Evolutionary conservation across 2,888 invertebrate genomes (phyloP).

Genomic region (Silvanus unidentatus): DNA sequence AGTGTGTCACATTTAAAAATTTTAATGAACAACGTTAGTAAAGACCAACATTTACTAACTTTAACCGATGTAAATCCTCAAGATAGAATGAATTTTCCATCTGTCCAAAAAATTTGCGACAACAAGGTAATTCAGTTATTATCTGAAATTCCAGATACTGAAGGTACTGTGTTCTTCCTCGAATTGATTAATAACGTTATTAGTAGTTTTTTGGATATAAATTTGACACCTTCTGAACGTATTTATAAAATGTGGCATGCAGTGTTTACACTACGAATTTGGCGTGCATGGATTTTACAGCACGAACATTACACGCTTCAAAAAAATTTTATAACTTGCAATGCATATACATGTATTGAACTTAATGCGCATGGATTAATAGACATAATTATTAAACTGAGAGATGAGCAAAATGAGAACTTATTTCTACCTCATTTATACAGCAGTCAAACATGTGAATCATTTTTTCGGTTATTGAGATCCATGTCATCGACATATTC

Average conservation of each 20-base stretch:
- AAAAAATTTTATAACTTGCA: conserved; percentile 13
- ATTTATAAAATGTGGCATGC: conserved; percentile 13
- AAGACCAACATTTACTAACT: conserved; percentile 24
- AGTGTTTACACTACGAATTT: conserved; percentile 13
- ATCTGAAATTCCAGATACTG: conserved; percentile 6
- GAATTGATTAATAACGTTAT: conserved; percentile 5
- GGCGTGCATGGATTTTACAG: conserved; percentile 10
- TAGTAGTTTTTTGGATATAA: conserved; percentile 10
- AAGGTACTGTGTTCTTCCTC: conserved; percentile 8
- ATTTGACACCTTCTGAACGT: conserved; percentile 3
- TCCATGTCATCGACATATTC: conserved; percentile 17
- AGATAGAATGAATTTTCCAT: conserved; percentile 28
- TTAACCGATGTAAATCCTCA: conserved; percentile 12
- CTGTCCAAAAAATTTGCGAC: conserved; percentile 22
- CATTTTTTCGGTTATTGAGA: conserved; percentile 10
- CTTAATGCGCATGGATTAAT: conserved; percentile 12
- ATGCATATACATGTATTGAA: conserved; percentile 12
- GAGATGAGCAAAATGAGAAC: conserved; percentile 2
- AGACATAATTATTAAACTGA: conserved; percentile 8
- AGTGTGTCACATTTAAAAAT: conserved; percentile 21
- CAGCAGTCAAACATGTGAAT: conserved; percentile 16
- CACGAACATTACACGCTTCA: conserved; percentile 6
- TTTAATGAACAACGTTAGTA: conserved; percentile 18
- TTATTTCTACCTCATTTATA: conserved; percentile 11
- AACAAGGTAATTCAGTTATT: conserved; percentile 11